Evolutionary conservation across 2,113 vertebrate genomes (phyloP).

Genomic region (Eolophus roseicapilla): DNA sequence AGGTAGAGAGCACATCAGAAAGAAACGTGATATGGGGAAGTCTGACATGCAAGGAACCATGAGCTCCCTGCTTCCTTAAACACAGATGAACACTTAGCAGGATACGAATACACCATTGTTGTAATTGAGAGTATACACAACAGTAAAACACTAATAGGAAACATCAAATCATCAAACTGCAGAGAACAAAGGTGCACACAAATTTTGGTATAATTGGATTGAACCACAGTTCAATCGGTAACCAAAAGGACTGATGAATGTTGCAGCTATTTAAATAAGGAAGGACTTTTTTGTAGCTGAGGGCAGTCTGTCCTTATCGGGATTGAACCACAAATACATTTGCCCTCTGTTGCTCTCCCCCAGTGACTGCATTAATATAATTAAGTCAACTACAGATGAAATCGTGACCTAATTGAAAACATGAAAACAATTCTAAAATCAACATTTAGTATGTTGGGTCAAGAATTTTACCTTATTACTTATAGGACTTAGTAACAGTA

Average conservation of each 20-base stretch:
- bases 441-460: neutral
- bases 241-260: neutral
- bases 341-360: neutral
- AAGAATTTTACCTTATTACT: neutral
- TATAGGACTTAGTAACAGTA: neutral
- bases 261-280: conserved; percentile 2
- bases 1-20: neutral
- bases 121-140: neutral
- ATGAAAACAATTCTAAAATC: neutral
- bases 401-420: neutral
- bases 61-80: neutral
- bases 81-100: neutral
- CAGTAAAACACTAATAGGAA: neutral
- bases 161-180: neutral
- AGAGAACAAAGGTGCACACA: neutral
- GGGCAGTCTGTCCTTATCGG: neutral
- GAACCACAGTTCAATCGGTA: neutral
- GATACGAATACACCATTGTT: neutral
- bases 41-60: neutral
- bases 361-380: neutral
- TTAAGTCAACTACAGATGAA: neutral
- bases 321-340: conserved; percentile 26
- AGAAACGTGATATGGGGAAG: neutral
- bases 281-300: neutral
- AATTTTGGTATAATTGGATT: neutral